These are phyloP conservation scores for Morpho deidamia DNA, from an alignment of 2,888 invertebrate genomes.

Conservation along the genomic window DNA sequence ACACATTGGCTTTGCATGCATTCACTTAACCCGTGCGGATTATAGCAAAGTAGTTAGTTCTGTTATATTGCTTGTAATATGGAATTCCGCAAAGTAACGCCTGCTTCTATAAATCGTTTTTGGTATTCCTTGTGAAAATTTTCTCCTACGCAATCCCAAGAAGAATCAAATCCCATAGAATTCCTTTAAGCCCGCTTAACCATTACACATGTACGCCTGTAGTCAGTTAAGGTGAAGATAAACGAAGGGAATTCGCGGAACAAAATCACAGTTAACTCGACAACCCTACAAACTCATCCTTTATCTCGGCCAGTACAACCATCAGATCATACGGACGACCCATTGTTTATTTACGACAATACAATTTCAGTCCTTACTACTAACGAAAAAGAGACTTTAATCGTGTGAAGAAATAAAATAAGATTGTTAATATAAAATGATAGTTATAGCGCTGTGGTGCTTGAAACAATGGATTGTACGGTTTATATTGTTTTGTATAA, in stretches of 20 bases:
- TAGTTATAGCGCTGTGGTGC: constrained; percentile 7
- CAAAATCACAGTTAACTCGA: constrained; percentile 15
- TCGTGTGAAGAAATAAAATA: not conserved
- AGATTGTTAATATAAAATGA: constrained; percentile 2
- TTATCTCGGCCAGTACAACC: constrained; percentile 13
- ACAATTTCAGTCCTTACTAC: not conserved
- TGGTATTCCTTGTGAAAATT: not conserved
- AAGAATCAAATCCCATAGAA: not conserved
- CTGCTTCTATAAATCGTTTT: too few species aligned
- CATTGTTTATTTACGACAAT: not conserved
- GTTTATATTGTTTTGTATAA: constrained; percentile 8
- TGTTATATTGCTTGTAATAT: too few species aligned
- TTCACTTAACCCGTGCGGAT: too few species aligned
- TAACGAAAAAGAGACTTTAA: not conserved
- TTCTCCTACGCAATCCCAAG: not conserved
- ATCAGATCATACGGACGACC: constrained; percentile 6
- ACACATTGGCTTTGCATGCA: too few species aligned
- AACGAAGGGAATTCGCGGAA: constrained; percentile 11
- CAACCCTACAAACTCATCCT: constrained; percentile 17
- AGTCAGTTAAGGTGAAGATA: constrained; percentile 11
- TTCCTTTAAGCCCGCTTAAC: constrained; percentile 1
- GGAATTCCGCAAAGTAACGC: too few species aligned
- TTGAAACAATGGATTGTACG: constrained; percentile 18
- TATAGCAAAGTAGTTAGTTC: too few species aligned
- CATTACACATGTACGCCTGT: constrained; percentile 10